Conservation (phyloP, 92 coral and sea anemone genomes). For the Muricea muricata region DNA sequence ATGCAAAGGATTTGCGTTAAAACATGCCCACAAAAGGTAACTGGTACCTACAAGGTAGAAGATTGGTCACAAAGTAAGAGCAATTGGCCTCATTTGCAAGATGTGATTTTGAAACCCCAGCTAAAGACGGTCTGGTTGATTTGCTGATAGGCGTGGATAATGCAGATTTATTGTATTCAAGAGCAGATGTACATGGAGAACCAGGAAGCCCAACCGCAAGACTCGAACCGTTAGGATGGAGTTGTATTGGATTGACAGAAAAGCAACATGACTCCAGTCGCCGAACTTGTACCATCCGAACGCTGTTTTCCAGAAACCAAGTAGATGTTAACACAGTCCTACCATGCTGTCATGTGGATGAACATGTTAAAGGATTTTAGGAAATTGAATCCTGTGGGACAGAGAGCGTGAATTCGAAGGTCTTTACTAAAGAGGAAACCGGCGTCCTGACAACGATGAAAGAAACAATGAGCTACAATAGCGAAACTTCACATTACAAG, state of each 20-base stretch:
- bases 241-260: slow-evolving; percentile 3
- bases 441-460: not conserved
- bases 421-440: not conserved
- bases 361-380: not conserved
- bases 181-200: not conserved
- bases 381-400: not conserved
- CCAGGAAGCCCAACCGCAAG: not conserved
- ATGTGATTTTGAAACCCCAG: slow-evolving; percentile 70
- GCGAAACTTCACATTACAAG: slow-evolving; percentile 39
- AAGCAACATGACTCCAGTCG: slow-evolving; percentile 49
- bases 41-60: slow-evolving; percentile 63
- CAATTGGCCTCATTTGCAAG: slow-evolving; percentile 67
- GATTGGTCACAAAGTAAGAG: slow-evolving; percentile 55
- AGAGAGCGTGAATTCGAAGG: not conserved
- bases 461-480: slow-evolving; percentile 25
- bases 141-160: slow-evolving; percentile 29
- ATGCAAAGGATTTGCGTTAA: not conserved
- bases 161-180: not conserved
- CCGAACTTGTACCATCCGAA: slow-evolving; percentile 45
- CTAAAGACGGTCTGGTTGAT: slow-evolving; percentile 63
- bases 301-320: not conserved
- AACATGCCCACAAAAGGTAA: slow-evolving; percentile 27
- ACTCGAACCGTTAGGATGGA: not conserved
- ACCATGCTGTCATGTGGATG: not conserved
- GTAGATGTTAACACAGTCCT: not conserved